Percentiles rank a stretch among this genome's conserved stretches.
Evolutionary conservation across 2,797 vertebrate genomes (phyloP).

Genomic region (Oryzias dopingdopingensis): DNA sequence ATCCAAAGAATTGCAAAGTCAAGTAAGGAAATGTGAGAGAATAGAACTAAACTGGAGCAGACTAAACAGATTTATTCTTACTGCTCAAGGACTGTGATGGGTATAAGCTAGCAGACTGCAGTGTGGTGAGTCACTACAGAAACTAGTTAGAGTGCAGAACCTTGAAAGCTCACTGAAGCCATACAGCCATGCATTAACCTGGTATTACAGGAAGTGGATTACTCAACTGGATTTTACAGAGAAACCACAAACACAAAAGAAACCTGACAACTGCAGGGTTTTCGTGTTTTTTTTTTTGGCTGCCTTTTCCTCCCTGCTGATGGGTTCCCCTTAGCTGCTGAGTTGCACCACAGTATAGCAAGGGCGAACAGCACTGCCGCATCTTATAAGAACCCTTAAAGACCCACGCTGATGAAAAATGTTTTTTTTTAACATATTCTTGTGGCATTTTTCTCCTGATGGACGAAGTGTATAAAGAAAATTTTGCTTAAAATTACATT

Average conservation of each 20-base stretch:
- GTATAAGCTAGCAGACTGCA: slow-evolving; percentile 41
- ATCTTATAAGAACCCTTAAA: neutral
- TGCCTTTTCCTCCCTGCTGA: slow-evolving; percentile 2
- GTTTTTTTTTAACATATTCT: too few species aligned
- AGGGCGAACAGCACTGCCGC: neutral
- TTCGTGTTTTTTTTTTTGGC: neutral
- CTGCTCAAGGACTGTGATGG: slow-evolving; percentile 43
- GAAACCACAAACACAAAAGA: slow-evolving; percentile 4
- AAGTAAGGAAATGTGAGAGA: slow-evolving; percentile 40
- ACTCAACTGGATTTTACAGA: slow-evolving; percentile 19
- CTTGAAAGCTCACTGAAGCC: slow-evolving; percentile 36
- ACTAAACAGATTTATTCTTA: slow-evolving; percentile 47
- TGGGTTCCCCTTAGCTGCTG: slow-evolving; percentile 5
- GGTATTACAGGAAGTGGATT: slow-evolving; percentile 36
- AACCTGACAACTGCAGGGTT: slow-evolving; percentile 12
- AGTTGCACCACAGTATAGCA: neutral
- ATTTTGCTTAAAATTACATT: too few species aligned
- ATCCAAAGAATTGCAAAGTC: slow-evolving; percentile 35
- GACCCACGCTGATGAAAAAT: too few species aligned
- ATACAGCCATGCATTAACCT: slow-evolving; percentile 44
- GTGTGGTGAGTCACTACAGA: slow-evolving; percentile 52
- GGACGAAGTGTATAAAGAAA: too few species aligned
- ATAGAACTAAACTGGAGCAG: slow-evolving; percentile 46
- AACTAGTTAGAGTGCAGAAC: slow-evolving; percentile 45
- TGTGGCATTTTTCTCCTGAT: too few species aligned